Evolutionary conservation across 2,888 invertebrate species (phyloP), one percentile per base, ranked within the genome.

Genomic region (Megamerina dolium): DNA sequence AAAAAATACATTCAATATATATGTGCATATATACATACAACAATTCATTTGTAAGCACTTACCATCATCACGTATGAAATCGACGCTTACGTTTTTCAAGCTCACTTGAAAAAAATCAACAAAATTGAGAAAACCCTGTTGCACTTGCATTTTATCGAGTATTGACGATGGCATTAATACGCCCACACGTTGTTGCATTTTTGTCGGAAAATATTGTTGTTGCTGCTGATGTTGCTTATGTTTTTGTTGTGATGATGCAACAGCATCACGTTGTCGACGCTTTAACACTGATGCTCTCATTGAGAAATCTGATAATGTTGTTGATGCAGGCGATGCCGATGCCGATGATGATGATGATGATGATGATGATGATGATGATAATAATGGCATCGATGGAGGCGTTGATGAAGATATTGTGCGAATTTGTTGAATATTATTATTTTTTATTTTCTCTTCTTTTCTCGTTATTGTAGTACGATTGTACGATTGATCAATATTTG

Each of bases 11-110:
- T n/a, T n/a, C n/a, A n/a, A n/a, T n/a, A n/a, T n/a, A n/a, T n/a
- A n/a, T n/a, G n/a, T n/a, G n/a, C n/a, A n/a, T n/a, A n/a, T n/a
- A n/a, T n/a, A n/a, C n/a, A n/a, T n/a, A n/a, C n/a, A n/a, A n/a
- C n/a, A n/a, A n/a, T n/a, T n/a, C n/a, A n/a, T n/a, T n/a, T n/a
- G n/a, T n/a, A 19, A 19, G 20, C 33, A 66, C 68, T 70, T 48
- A 70, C 71, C 70, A 41, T 63, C 60, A 51, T 66, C 64, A 39
- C 50, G 59, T 45, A 70, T 56, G 47, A 70, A 70, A 51, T 70
- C 68, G 47, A 70, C 67, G 48, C 46, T 63, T 36, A 58, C 59
- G 52, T 64, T 65, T 45, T 57, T 54, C 51, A 68, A 54, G 51
- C 63, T 57, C 47, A 67, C 56, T 56, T 68, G 61, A 51, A 70